Evolutionary conservation across 2,888 invertebrate species (phyloP), one percentile per base, ranked within the genome.

Genomic region (Toxonevra muliebris): DNA sequence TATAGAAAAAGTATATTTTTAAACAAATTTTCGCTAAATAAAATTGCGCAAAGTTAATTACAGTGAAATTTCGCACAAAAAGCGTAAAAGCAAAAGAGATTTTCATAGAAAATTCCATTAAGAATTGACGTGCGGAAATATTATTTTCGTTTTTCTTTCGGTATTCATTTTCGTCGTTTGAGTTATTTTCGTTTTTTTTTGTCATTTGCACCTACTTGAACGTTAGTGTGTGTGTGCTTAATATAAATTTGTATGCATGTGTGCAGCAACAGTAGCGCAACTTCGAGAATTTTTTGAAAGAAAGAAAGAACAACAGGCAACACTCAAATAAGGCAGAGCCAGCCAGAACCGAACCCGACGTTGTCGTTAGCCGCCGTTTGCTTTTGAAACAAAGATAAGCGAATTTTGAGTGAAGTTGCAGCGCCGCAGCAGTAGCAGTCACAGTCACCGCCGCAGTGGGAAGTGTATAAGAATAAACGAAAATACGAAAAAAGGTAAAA

Each of bases 401-500:
- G 62, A 48, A 59, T 65, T 64, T 61, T 69, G 61, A 64, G 61
- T 59, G 61, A 62, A 69, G 57, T 66, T 66, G 13, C 40, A 12
- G 53, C 52, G 30, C 45, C 2, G 43, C 43, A 43, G 55, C 63
- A 13, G 54, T 13, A 53, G 62, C 9, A 50, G 45, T 45, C 17
- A 53, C 60, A 65, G 52, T 19, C 11, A 15, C 60, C 59, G 52
- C 66, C 45, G 65, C 59, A 50, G 53, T 42, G 53, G 54, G 43
- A 61, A 61, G 4, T 11, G 4, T 17, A 19, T 1, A 53, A n/a
- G 53, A 53, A 53, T 13, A 13, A 19, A 19, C n/a, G 17, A n/a
- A 19, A 53, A 19, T 19, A 53, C 53, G 61, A 63, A 71, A 63
- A 54, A 69, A 71, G 68, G 68, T 69, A 71, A 69, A 62, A 66